Base-by-base conservation (phyloP, 2,113 vertebrate species). In the Gobius niger region DNA sequence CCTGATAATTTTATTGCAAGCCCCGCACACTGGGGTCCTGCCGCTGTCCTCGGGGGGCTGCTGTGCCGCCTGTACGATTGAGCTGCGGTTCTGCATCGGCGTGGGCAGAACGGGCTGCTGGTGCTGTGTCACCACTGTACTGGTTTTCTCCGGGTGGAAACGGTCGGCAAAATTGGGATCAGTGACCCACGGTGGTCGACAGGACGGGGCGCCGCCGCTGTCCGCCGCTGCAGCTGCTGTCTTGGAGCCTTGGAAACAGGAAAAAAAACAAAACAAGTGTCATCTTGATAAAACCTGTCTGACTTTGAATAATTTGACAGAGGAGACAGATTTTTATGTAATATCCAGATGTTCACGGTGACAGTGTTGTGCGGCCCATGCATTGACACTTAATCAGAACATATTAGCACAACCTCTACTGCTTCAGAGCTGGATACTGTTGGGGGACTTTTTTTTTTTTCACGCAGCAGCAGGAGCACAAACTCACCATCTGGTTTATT, bases 1-100 rank as follows among this genome's bases (percentile, higher is more conserved):
- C 97, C 97, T 94, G 87, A 99, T 99, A 91, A 99, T 93, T 88
- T 98, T 99, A 93, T 93, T 98, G 91, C 98, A 99, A 63, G 96
- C 95, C 13, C 92, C 94, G 73, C 98, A 99, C 19, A 98, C 64
- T 0, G 98, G 98, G 0, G 97, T 99, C 82, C 95, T 92, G 76
- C 92, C 92, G 0, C 87, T 86, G 77, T 91, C 92, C 15, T 94
- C 91, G 0, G 95, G 86, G 1, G 84, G 75, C 78, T 89, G 95
- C 90, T 96, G 95, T 0, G 96, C 98, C 0, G 98, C 98, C 92
- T 98, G 98, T 74, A 99, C 81, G 10, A 99, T 99, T 85, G 98
- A 99, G 90, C 93, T 97, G 82, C 97, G 96, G 93, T 92, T 98
- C 92, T 99, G 92, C 92, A 95, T 93, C 6, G 98, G 98, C 0